A percentile compares a stretch with the other conserved stretches of the same genome.
Evolutionary conservation across 1,140 invertebrate genomes (phyloP).

Genomic region (Drosophila obscura): DNA sequence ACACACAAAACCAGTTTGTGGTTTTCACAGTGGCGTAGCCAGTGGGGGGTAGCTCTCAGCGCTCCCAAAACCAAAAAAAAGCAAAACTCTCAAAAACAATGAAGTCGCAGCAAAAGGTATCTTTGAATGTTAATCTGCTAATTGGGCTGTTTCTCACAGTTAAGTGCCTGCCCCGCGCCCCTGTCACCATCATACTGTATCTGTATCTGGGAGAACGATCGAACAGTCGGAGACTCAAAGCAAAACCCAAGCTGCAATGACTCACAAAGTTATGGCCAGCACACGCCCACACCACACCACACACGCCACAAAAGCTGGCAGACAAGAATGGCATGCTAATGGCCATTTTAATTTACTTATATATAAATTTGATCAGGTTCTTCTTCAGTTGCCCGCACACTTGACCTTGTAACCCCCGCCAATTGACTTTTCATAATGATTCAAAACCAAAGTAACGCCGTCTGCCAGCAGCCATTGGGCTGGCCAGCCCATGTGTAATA

Average conservation of each 20-base stretch:
- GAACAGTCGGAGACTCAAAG: conserved; percentile 29
- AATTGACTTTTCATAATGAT: conserved; percentile 52
- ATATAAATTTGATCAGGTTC: conserved; percentile 29
- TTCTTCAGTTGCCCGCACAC: conserved; percentile 28
- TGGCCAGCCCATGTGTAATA: conserved; percentile 20
- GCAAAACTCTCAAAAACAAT: background rate
- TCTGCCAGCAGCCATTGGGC: background rate
- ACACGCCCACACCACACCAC: conserved; percentile 37
- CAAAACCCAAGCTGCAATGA: conserved; percentile 56
- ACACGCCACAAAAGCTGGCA: conserved; percentile 19
- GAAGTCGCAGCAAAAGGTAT: conserved; percentile 23
- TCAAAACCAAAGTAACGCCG: conserved; percentile 1
- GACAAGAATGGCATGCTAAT: conserved; percentile 55
- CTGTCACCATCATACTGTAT: conserved; percentile 19
- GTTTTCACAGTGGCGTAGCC: conserved; percentile 7
- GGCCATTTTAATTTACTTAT: background rate
- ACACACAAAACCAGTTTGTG: conserved; percentile 54
- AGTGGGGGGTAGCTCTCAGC: background rate
- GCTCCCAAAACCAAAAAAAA: background rate
- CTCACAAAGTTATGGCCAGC: conserved; percentile 51
- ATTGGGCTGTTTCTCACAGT: conserved; percentile 38
- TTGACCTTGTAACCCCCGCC: conserved; percentile 37
- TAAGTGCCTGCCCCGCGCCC: background rate
- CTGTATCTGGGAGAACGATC: conserved; percentile 44
- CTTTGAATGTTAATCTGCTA: conserved; percentile 20